phyloP scores from a whole-genome alignment of 2,113 vertebrate genomes.

The Delphinapterus leucas region DNA sequence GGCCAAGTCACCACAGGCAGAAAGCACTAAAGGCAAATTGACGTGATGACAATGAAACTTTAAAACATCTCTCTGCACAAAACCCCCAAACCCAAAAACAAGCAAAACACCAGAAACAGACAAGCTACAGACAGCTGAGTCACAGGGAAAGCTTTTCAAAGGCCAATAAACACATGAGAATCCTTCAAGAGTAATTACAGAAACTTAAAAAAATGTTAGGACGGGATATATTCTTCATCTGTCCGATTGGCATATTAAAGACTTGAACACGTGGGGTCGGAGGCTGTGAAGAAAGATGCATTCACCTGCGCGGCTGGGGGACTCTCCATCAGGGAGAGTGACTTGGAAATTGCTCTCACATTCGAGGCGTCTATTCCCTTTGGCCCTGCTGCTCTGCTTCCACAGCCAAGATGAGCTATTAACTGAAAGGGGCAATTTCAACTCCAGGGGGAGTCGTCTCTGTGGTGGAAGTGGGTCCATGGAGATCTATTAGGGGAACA shows the following conservation, averaged over 20 bases:
- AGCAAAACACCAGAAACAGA: neutral
- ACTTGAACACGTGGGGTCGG: neutral
- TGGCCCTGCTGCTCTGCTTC: neutral
- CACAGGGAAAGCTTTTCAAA: neutral
- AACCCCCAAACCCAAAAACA: too few relatives aligned
- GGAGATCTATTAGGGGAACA: neutral
- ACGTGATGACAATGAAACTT: neutral
- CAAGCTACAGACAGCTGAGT: neutral
- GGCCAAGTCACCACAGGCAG: neutral
- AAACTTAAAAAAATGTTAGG: neutral
- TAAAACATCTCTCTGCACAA: neutral
- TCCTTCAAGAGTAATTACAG: neutral
- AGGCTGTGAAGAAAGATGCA: neutral
- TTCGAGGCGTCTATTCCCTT: neutral
- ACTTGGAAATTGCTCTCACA: slow-evolving; percentile 18
- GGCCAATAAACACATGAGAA: neutral
- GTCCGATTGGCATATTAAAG: neutral
- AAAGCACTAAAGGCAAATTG: neutral
- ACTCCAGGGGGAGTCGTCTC: neutral
- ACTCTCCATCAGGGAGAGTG: neutral
- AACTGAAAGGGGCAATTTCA: neutral
- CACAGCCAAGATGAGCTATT: neutral
- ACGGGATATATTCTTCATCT: neutral
- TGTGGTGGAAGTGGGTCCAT: neutral
- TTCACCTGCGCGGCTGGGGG: neutral